A percentile compares a stretch with the other conserved stretches of the same genome.
phyloP scores from a whole-genome alignment of 2,113 vertebrate genomes.

The Nesogale talazaci region DNA sequence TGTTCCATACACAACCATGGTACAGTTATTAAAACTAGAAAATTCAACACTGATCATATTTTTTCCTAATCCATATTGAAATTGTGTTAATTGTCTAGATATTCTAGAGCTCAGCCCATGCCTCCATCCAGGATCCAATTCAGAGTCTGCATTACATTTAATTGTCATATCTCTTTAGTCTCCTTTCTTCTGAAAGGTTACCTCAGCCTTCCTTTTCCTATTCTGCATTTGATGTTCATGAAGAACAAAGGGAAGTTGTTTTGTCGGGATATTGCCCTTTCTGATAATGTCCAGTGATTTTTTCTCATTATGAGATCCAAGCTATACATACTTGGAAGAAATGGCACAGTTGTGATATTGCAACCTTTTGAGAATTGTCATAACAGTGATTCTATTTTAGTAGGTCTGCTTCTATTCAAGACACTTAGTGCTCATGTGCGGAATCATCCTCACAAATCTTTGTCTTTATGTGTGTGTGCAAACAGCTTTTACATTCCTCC shows the following conservation, averaged over 20 bases:
- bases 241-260: not conserved
- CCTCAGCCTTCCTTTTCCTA: not conserved
- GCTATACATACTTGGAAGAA: conserved; percentile 17
- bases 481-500: conserved; percentile 14
- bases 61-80: not conserved
- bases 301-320: conserved; percentile 31
- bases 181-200: conserved; percentile 19
- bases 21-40: conserved; percentile 53
- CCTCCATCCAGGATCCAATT: not conserved
- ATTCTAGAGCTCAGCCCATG: not conserved
- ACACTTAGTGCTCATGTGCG: not conserved
- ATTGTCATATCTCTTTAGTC: not conserved
- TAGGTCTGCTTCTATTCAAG: not conserved
- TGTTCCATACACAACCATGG: not conserved
- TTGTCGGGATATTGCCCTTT: not conserved
- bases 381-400: not conserved
- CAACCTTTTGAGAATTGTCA: not conserved
- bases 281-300: not conserved
- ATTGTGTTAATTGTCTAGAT: not conserved
- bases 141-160: not conserved
- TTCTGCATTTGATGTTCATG: not conserved
- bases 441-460: conserved; percentile 9
- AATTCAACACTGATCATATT: not conserved
- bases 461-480: not conserved
- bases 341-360: not conserved